Evolutionary conservation across 2,888 invertebrate species (phyloP).

Genomic region (Plagodis dolabraria): DNA sequence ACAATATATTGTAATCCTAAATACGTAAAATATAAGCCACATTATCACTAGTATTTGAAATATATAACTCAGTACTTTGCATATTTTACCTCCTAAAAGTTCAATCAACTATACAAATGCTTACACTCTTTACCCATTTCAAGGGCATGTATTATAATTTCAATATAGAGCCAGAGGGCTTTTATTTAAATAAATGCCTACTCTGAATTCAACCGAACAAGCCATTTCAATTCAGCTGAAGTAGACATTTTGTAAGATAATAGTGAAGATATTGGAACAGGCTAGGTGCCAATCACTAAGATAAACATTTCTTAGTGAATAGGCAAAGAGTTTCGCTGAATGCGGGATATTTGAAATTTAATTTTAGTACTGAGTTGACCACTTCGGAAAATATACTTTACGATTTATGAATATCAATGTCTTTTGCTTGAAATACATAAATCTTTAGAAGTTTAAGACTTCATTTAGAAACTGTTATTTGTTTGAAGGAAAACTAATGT

Average conservation of each 20-base stretch:
- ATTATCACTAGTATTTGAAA: no score
- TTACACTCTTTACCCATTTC: conserved; percentile 6
- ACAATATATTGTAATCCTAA: no score
- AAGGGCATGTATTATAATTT: conserved; percentile 15
- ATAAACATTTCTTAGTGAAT: conserved; percentile 26
- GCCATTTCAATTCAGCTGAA: conserved; percentile 24
- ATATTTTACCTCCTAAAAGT: not conserved
- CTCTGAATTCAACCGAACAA: conserved; percentile 25
- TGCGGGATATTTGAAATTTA: conserved; percentile 26
- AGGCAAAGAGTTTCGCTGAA: conserved; percentile 25
- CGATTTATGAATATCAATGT: not conserved
- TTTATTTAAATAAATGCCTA: conserved; percentile 29
- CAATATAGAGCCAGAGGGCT: conserved; percentile 20
- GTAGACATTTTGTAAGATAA: conserved; percentile 26
- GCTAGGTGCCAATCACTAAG: conserved; percentile 30
- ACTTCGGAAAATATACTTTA: conserved; percentile 1
- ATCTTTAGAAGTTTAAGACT: no score
- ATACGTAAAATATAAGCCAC: no score
- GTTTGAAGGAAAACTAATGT: no score
- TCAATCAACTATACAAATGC: not conserved
- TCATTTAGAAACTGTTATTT: no score
- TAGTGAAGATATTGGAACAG: conserved; percentile 27
- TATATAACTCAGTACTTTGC: no score
- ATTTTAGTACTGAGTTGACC: conserved; percentile 20
- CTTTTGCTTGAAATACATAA: no score